Conservation (phyloP, 2,797 vertebrate genomes). For the Tinamus major region DNA sequence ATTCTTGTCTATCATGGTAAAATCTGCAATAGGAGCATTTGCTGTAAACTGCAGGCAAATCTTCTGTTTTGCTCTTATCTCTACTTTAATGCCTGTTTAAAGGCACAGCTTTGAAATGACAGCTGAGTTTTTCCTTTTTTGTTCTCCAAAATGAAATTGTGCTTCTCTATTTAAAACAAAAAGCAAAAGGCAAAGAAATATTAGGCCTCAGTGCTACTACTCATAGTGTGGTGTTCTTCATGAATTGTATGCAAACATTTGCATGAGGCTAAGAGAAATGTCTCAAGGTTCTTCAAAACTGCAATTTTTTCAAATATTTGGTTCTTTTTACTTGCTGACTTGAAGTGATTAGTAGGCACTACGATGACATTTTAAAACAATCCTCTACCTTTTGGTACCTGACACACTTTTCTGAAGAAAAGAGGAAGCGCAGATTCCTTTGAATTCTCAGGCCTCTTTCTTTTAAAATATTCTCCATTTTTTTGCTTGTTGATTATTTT, state of each 20-base stretch:
- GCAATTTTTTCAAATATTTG: background rate
- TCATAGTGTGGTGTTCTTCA: background rate
- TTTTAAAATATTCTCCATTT: background rate
- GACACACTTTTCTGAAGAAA: background rate
- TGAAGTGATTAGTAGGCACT: background rate
- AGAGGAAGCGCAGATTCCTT: background rate
- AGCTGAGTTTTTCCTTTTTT: background rate
- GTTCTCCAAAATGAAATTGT: background rate
- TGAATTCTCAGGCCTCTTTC: background rate
- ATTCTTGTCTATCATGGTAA: background rate
- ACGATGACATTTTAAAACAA: background rate
- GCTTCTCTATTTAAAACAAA: background rate
- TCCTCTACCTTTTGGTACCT: background rate
- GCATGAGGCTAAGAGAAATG: background rate
- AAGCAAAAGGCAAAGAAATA: background rate
- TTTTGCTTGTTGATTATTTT: background rate
- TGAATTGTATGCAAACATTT: background rate
- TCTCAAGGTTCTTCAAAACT: background rate
- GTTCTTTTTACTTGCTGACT: background rate
- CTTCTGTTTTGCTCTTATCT: background rate
- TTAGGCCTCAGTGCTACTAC: rapidly evolving
- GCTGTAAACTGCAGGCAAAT: background rate
- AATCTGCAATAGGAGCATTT: background rate
- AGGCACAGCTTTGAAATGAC: background rate
- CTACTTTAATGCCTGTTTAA: background rate